These are phyloP conservation scores for Brachylomia viminalis DNA, from an alignment of 2,888 invertebrate genomes.

Conservation along the genomic window DNA sequence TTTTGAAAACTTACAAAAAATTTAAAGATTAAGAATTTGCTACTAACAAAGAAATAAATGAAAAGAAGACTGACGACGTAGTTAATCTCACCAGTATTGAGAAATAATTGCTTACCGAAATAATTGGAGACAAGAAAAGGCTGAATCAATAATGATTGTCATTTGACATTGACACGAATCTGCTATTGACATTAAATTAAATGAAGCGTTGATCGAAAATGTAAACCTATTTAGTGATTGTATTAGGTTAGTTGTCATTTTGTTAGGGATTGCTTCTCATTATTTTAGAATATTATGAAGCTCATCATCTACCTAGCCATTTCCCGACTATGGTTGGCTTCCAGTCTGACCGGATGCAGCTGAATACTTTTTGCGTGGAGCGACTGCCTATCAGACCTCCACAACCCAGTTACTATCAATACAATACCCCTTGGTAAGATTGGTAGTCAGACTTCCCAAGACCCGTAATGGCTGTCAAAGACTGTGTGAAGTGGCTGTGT, in stretches of 20 bases:
- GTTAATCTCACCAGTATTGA: slow-evolving; percentile 10
- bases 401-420: too few relatives aligned
- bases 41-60: neutral
- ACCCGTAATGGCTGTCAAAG: too few relatives aligned
- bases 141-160: slow-evolving; percentile 20
- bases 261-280: neutral
- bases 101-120: slow-evolving; percentile 21
- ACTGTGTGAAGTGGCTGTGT: too few relatives aligned
- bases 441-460: too few relatives aligned
- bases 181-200: slow-evolving; percentile 28
- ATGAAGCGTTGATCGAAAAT: slow-evolving; percentile 41
- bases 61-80: neutral
- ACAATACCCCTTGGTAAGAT: too few relatives aligned
- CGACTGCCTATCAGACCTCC: too few relatives aligned
- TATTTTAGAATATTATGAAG: too few relatives aligned
- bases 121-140: slow-evolving; percentile 29
- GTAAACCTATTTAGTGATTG: neutral
- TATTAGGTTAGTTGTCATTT: neutral
- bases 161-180: slow-evolving; percentile 49
- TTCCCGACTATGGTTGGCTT: too few relatives aligned
- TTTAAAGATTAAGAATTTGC: neutral
- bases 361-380: too few relatives aligned
- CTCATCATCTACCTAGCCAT: too few relatives aligned
- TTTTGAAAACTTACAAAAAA: neutral
- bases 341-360: too few relatives aligned